Conservation (phyloP, 2,113 vertebrate species). For the Uria aalge region DNA sequence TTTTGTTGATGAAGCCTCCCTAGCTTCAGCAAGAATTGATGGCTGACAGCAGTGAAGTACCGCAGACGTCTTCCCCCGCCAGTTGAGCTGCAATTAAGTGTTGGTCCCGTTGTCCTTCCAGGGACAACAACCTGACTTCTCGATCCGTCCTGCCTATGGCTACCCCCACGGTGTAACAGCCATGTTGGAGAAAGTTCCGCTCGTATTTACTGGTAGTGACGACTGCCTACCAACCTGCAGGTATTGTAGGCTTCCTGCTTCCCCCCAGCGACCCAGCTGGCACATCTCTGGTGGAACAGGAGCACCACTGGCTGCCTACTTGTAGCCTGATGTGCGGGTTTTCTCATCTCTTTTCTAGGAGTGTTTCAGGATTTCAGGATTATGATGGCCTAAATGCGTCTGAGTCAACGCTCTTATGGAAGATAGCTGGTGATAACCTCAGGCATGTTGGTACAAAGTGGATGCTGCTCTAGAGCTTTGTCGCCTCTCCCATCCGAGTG, state of each 20-base stretch:
- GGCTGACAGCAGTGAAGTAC: background rate
- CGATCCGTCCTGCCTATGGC: background rate
- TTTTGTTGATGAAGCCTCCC: rapidly evolving
- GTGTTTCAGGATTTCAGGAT: background rate
- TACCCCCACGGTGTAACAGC: rapidly evolving
- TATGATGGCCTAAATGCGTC: background rate
- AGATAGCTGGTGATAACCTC: background rate
- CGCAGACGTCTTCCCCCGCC: background rate
- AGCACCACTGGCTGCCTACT: background rate
- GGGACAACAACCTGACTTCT: background rate
- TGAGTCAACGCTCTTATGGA: background rate
- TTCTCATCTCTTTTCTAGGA: background rate
- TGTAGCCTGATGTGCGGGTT: background rate
- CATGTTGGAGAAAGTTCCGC: background rate
- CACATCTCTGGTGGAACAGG: background rate
- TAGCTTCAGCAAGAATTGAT: background rate
- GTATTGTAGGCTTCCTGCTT: background rate
- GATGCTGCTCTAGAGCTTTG: background rate
- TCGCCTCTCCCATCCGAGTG: background rate
- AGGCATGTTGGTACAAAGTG: too few species aligned
- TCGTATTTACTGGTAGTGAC: background rate
- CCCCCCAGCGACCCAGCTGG: background rate
- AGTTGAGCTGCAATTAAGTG: background rate
- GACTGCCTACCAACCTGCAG: too few species aligned
- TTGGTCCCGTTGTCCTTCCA: background rate